Evolutionary conservation across 2,888 invertebrate species (phyloP).

Genomic region (Selenia dentaria): DNA sequence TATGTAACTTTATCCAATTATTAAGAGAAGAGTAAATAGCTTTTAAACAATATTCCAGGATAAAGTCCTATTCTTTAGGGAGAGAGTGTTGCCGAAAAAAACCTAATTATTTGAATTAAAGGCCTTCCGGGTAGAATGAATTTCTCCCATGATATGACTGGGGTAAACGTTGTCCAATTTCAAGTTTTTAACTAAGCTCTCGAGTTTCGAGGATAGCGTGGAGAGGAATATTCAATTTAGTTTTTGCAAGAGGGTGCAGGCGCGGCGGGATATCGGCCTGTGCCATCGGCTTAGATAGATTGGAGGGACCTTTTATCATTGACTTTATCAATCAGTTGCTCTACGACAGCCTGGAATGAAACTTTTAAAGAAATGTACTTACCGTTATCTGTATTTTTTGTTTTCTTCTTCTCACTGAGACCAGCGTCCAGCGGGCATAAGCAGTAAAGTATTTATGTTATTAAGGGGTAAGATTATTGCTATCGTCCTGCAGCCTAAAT

Average conservation of each 20-base stretch:
- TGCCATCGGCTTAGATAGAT: constrained; percentile 51
- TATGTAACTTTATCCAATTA: constrained; percentile 13
- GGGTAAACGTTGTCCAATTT: constrained; percentile 27
- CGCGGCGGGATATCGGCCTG: constrained; percentile 50
- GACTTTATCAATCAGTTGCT: constrained; percentile 47
- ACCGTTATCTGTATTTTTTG: not conserved
- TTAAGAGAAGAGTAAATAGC: constrained; percentile 11
- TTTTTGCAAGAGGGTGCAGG: constrained; percentile 62
- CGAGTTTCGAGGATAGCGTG: constrained; percentile 30
- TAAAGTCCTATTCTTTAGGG: constrained; percentile 8
- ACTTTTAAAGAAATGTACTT: constrained; percentile 25
- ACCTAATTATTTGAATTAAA: constrained; percentile 12
- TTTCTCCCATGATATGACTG: constrained; percentile 4
- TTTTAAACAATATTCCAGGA: constrained; percentile 11
- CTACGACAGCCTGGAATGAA: constrained; percentile 35
- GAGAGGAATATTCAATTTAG: constrained; percentile 60
- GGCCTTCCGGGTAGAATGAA: constrained; percentile 5
- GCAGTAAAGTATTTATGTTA: no score
- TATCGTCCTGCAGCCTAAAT: no score
- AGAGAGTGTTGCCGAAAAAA: constrained; percentile 15
- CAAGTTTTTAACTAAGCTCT: constrained; percentile 33
- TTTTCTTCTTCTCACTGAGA: no score
- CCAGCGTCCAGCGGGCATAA: no score
- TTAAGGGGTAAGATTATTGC: no score
- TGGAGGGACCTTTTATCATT: constrained; percentile 44